phyloP scores from a whole-genome alignment of 2,888 invertebrate genomes.

The Lasioglossum lativentre region DNA sequence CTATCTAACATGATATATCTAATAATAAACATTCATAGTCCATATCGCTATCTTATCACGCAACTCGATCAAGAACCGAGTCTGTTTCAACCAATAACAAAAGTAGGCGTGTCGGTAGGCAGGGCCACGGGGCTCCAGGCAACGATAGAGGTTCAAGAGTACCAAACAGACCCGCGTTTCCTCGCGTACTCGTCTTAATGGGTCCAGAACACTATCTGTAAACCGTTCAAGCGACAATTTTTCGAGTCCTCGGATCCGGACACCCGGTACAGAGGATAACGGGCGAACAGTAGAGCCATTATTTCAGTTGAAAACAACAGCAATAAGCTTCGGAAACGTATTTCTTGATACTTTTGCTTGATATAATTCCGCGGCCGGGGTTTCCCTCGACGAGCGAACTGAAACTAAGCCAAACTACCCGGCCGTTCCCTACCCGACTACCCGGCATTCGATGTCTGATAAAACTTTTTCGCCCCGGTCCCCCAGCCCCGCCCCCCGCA shows the following conservation, averaged over 20 bases:
- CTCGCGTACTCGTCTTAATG: neutral
- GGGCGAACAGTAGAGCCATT: conserved; percentile 64
- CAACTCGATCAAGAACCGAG: neutral
- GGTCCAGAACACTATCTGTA: neutral
- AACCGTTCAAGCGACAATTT: conserved; percentile 21
- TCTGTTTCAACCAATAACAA: neutral
- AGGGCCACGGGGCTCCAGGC: neutral
- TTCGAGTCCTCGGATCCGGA: neutral
- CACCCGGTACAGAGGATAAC: conserved; percentile 48
- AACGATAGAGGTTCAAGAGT: neutral
- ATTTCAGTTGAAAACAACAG: conserved; percentile 81
- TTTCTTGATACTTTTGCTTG: conserved; percentile 79
- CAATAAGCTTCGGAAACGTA: conserved; percentile 79
- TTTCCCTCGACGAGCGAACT: conserved; percentile 57
- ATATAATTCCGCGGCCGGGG: conserved; percentile 76
- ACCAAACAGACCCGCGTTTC: neutral
- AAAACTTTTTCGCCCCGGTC: conserved; percentile 73
- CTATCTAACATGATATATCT: neutral
- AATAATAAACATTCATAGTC: neutral
- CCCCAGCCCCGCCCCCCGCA: conserved; percentile 43
- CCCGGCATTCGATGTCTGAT: conserved; percentile 77
- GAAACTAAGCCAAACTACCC: conserved; percentile 80
- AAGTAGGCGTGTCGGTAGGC: neutral
- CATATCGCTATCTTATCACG: neutral
- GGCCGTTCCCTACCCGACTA: conserved; percentile 64